Conservation (phyloP, 2,113 vertebrate species). For the Capricornis sumatraensis region DNA sequence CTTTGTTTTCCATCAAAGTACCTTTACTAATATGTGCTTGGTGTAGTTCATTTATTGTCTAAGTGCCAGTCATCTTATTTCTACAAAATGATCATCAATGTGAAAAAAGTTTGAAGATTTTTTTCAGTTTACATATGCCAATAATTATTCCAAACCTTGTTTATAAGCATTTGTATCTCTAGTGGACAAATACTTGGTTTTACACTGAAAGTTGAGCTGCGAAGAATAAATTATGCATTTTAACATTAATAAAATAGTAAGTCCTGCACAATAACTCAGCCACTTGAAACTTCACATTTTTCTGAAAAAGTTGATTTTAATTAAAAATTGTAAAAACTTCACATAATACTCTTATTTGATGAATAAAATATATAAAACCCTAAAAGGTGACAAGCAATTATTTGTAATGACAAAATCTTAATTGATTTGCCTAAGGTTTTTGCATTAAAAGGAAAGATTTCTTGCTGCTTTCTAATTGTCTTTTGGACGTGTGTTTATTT, state of each 20-base stretch:
- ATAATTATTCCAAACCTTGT: constrained; percentile 14
- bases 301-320: constrained; percentile 42
- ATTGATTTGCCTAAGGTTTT: constrained; percentile 2
- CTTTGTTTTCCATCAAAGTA: constrained; percentile 34
- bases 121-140: constrained; percentile 30
- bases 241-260: constrained; percentile 29
- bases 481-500: constrained; percentile 21
- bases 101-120: constrained; percentile 21
- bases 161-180: constrained; percentile 50
- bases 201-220: constrained; percentile 46
- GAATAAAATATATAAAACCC: constrained; percentile 47
- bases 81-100: neutral
- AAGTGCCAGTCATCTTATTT: constrained; percentile 11
- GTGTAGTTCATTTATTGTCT: constrained; percentile 25
- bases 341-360: constrained; percentile 31
- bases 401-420: constrained; percentile 40
- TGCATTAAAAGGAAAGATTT: constrained; percentile 15
- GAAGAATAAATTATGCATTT: constrained; percentile 57
- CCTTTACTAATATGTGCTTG: neutral
- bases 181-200: constrained; percentile 44
- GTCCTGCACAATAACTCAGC: neutral
- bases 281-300: constrained; percentile 50
- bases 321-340: constrained; percentile 33
- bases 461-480: constrained; percentile 47
- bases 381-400: constrained; percentile 3